A percentile compares a stretch with the other conserved stretches of the same genome.
Conservation (phyloP, 2,797 vertebrate species). For the Enteromius argenteus region DNA sequence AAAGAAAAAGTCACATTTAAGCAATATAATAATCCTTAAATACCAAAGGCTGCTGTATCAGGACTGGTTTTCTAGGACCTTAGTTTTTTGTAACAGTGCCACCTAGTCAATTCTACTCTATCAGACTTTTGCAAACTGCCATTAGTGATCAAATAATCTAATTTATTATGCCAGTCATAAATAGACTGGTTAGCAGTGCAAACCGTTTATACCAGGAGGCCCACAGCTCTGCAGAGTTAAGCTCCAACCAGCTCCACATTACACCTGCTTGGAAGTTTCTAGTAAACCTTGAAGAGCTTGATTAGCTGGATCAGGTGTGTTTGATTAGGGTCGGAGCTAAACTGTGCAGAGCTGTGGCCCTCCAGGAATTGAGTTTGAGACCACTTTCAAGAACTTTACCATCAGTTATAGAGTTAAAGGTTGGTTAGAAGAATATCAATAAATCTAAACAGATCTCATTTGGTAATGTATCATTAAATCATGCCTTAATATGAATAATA, state of each 20-base stretch:
- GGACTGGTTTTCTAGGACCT: not conserved
- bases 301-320: too few species aligned
- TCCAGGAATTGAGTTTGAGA: too few species aligned
- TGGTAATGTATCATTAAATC: not conserved
- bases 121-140: not conserved
- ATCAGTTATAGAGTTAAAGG: not conserved
- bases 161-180: not conserved
- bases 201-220: too few species aligned
- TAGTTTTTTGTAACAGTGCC: not conserved
- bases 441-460: not conserved
- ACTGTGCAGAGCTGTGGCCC: too few species aligned
- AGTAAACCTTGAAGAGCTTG: too few species aligned
- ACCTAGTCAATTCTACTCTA: not conserved
- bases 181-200: not conserved
- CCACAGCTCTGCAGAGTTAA: too few species aligned
- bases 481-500: not conserved
- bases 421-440: not conserved
- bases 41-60: not conserved
- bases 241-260: too few species aligned
- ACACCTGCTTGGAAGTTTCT: too few species aligned
- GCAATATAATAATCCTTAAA: not conserved
- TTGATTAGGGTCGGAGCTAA: too few species aligned
- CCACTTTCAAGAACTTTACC: not conserved
- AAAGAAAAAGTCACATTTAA: not conserved
- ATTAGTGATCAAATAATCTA: too few species aligned